Base-by-base conservation (phyloP, 2,888 invertebrate species). In the Lamellibrachia columna region DNA sequence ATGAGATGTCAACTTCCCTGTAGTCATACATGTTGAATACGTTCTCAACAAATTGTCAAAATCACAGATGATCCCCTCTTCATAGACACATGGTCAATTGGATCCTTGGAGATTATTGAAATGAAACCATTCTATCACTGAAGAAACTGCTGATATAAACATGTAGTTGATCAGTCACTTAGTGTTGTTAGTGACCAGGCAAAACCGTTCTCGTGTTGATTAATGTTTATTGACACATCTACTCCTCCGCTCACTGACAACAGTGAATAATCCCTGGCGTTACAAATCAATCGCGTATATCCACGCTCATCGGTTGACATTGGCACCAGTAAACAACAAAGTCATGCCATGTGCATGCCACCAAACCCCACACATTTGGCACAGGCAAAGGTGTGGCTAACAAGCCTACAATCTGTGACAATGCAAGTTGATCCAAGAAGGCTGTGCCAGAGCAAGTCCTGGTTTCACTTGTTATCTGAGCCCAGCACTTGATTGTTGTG, bases 341-440 rank as follows among this genome's bases (percentile, higher is more conserved):
- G 2, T 22, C 75, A 6, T 22, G 3, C 15, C 22, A 75, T 75
- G n/a, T 75, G 75, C 75, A 28, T 28, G 28, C 0, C 22, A 22
- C 22, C 6, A 75, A 75, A 75, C 15, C 22, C 75, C 75, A 15
- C 22, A 22, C 75, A 75, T 15, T 22, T 75, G 4, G 75, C 1
- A 11, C 4, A 75, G n/a, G 75, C 75, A 22, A 0, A 75, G 22
- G 22, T 11, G 75, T 75, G 75, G 40, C 40, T 40, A 40, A 40
- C 40, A 40, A 40, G 40, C 22, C 22, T 11, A 11, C n/a, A n/a
- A 6, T 75, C 22, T 22, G 22, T 75, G 75, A 75, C 75, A 75
- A 75, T 75, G 75, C 75, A 75, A 55, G 22, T 75, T 75, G 75
- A 75, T 75, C 75, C 15, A 75, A 75, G 75, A 75, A 75, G 75